These are phyloP conservation scores for Heliornis fulica DNA, from an alignment of 2,113 vertebrate species.

Conservation along the genomic window DNA sequence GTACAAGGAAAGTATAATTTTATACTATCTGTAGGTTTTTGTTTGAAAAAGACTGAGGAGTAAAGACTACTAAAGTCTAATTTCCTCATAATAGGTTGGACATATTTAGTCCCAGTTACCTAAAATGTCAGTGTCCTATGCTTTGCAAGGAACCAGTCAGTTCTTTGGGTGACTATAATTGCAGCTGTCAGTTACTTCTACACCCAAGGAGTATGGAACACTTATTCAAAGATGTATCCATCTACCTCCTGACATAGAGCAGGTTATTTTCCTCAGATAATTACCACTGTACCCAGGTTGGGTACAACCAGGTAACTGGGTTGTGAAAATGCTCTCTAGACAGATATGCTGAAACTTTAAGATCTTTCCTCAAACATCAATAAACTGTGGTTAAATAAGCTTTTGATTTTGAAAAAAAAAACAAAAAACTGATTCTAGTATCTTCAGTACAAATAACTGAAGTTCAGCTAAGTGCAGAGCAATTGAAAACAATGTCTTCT, in stretches of 20 bases:
- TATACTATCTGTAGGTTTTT: not conserved
- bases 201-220: rapidly evolving
- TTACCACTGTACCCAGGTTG: not conserved
- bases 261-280: not conserved
- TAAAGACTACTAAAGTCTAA: not conserved
- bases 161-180: not conserved
- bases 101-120: not conserved
- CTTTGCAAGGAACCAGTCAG: not conserved
- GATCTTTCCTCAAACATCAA: not conserved
- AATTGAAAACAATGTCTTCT: not conserved
- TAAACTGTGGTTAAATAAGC: not conserved
- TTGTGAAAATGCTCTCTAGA: not conserved
- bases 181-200: not conserved
- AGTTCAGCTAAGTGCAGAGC: not conserved
- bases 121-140: rapidly evolving
- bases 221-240: too few species aligned
- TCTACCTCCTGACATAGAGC: not conserved
- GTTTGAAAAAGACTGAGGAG: not conserved
- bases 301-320: too few species aligned
- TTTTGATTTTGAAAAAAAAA: not conserved
- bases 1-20: not conserved
- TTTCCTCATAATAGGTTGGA: not conserved
- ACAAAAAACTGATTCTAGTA: not conserved
- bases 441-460: not conserved
- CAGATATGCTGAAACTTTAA: not conserved